Evolutionary conservation across 92 coral and sea anemone species (phyloP).

Genomic region (Zoanthus solanderi): DNA sequence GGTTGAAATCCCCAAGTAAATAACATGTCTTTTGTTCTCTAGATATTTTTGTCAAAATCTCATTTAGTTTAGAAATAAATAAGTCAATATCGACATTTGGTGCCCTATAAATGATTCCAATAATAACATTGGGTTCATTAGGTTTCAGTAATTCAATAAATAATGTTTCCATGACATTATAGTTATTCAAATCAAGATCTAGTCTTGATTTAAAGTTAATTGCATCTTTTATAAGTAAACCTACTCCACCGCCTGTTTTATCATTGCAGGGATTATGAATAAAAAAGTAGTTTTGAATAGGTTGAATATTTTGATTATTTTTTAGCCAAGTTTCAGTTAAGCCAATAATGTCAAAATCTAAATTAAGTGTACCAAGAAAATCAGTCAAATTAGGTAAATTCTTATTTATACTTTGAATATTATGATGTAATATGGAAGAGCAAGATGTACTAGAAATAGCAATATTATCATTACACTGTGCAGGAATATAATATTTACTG

Average conservation of each 20-base stretch:
- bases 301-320: slow-evolving; percentile 8
- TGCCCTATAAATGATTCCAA: too few relatives aligned
- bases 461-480: background rate
- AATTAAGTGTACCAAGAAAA: background rate
- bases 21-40: too few relatives aligned
- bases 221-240: background rate
- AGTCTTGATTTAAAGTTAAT: slow-evolving; percentile 3
- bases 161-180: slow-evolving; percentile 10
- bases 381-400: slow-evolving; percentile 5
- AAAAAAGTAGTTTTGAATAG: background rate
- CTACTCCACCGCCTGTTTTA: background rate
- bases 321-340: slow-evolving; percentile 5
- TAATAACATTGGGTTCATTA: background rate
- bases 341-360: slow-evolving; percentile 11
- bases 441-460: slow-evolving; percentile 1
- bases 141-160: slow-evolving; percentile 22
- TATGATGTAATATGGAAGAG: background rate
- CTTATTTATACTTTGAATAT: background rate
- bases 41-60: too few relatives aligned
- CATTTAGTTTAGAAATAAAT: too few relatives aligned
- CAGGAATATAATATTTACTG: slow-evolving; percentile 15
- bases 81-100: too few relatives aligned
- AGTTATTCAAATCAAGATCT: slow-evolving; percentile 18
- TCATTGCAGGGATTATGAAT: background rate
- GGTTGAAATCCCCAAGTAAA: too few relatives aligned